phyloP scores from a whole-genome alignment of 1,140 invertebrate species.

The Idris sp. region DNA sequence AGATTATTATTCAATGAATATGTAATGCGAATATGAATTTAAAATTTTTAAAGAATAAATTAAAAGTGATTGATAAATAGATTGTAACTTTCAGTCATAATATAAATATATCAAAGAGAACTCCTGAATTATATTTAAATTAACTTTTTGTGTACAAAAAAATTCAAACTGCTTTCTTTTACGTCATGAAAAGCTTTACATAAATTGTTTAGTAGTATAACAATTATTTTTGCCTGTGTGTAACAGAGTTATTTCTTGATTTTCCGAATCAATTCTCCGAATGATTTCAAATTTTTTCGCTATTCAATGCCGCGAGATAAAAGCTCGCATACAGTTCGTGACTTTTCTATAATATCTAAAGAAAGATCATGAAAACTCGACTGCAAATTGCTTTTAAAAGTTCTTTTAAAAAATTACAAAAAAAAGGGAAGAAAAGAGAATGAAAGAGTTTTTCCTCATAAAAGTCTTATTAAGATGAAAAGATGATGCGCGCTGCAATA shows the following conservation, averaged over 20 bases:
- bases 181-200: too few relatives aligned
- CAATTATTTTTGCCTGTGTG: too few relatives aligned
- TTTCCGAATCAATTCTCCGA: constrained; percentile 24
- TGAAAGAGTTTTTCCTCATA: constrained; percentile 33
- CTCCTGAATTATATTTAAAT: too few relatives aligned
- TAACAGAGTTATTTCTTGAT: constrained; percentile 12
- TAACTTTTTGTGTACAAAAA: too few relatives aligned
- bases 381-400: constrained; percentile 45
- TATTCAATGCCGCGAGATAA: constrained; percentile 13
- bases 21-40: too few relatives aligned
- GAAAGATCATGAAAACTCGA: constrained; percentile 32
- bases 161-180: too few relatives aligned
- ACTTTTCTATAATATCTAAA: constrained; percentile 44
- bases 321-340: constrained; percentile 22
- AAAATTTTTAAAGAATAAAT: too few relatives aligned
- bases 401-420: constrained; percentile 37
- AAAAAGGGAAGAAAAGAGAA: constrained; percentile 1
- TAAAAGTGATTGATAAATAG: too few relatives aligned
- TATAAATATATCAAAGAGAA: too few relatives aligned
- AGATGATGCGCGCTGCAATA: constrained; percentile 27
- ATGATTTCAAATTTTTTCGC: constrained; percentile 27
- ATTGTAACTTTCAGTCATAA: too few relatives aligned
- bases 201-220: too few relatives aligned
- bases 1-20: constrained; percentile 55
- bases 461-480: constrained; percentile 41